Conservation (phyloP, 2,888 invertebrate genomes). For the Balanococcus diminutus region DNA sequence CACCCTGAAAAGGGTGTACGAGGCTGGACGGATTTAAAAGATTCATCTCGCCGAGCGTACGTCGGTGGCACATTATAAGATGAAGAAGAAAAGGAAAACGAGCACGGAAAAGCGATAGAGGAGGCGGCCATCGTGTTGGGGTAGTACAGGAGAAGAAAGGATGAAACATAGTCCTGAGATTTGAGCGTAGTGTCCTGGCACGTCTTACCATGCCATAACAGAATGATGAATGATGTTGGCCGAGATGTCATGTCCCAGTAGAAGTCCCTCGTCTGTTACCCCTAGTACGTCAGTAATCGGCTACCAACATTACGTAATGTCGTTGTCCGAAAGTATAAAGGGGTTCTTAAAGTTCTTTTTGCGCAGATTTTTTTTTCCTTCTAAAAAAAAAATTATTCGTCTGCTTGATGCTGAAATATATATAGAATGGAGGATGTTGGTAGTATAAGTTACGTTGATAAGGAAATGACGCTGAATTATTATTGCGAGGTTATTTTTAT, state of each 20-base stretch:
- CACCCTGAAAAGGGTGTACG: conserved; percentile 48
- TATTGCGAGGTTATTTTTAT: too few species aligned
- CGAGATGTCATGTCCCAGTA: conserved; percentile 55
- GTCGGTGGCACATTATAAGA: conserved; percentile 48
- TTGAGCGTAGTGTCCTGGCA: conserved; percentile 50
- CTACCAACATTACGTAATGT: conserved; percentile 52
- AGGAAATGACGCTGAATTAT: too few species aligned
- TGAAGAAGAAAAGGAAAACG: conserved; percentile 28
- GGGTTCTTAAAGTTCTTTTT: conserved; percentile 7
- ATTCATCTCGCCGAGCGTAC: conserved; percentile 47
- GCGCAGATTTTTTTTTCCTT: conserved; percentile 34
- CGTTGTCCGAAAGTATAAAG: conserved; percentile 48
- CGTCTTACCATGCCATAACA: conserved; percentile 51
- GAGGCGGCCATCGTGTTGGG: background rate
- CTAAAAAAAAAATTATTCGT: too few species aligned
- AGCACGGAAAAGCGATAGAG: conserved; percentile 48
- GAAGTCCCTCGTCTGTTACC: conserved; percentile 47
- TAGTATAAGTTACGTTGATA: too few species aligned
- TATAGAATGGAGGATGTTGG: too few species aligned
- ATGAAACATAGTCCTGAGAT: conserved; percentile 54
- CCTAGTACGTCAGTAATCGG: conserved; percentile 47
- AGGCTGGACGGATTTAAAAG: conserved; percentile 54
- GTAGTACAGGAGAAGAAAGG: conserved; percentile 7
- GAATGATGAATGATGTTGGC: conserved; percentile 56
- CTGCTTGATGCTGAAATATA: too few species aligned